Evolutionary conservation across 1,140 invertebrate species (phyloP).

Genomic region (Pachyrhynchus sulphureomaculatus): DNA sequence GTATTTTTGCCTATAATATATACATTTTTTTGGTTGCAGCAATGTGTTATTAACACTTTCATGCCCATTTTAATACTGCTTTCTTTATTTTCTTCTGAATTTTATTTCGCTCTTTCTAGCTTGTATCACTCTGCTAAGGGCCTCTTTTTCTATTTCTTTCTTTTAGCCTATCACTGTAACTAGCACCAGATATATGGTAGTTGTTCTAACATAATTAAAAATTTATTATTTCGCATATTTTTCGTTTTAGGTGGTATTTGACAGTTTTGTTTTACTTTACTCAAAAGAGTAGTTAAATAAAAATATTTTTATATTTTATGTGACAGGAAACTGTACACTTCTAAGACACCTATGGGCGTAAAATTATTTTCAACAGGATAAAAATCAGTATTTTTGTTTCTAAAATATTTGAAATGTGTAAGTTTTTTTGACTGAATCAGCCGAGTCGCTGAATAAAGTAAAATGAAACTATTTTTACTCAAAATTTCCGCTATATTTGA

Average conservation of each 20-base stretch:
- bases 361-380: too few relatives aligned
- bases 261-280: background rate
- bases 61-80: conserved; percentile 47
- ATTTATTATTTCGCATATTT: background rate
- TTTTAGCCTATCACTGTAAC: conserved; percentile 12
- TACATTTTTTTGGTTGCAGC: conserved; percentile 21
- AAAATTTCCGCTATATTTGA: too few relatives aligned
- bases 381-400: too few relatives aligned
- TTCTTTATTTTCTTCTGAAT: conserved; percentile 22
- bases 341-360: too few relatives aligned
- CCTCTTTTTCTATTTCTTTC: conserved; percentile 14
- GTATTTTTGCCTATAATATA: background rate
- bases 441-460: too few relatives aligned
- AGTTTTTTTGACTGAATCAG: too few relatives aligned
- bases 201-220: background rate
- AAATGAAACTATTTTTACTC: too few relatives aligned
- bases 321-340: too few relatives aligned
- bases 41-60: conserved; percentile 29
- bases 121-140: conserved; percentile 13
- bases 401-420: too few relatives aligned
- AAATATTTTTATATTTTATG: background rate
- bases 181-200: background rate
- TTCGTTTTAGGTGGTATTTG: background rate
- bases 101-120: conserved; percentile 7
- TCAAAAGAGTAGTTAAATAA: background rate